Evolutionary conservation across 2,888 invertebrate species (phyloP).

Genomic region (Tetrapedia diversipes): DNA sequence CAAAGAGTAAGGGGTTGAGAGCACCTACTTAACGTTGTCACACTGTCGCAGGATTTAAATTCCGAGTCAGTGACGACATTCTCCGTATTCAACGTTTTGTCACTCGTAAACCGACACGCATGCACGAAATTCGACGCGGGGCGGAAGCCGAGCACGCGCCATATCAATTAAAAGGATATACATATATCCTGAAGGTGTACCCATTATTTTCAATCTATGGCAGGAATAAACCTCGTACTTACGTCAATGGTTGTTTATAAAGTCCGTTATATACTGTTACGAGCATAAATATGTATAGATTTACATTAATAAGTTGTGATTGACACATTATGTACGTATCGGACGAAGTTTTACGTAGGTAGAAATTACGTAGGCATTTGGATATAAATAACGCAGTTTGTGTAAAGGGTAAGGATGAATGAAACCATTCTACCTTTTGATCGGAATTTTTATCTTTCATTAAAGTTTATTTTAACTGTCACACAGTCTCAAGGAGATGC

Average conservation of each 20-base stretch:
- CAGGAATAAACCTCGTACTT: constrained; percentile 19
- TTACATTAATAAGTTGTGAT: not conserved
- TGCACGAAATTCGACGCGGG: constrained; percentile 49
- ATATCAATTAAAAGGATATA: constrained; percentile 54
- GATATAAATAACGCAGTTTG: constrained; percentile 12
- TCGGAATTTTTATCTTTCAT: constrained; percentile 48
- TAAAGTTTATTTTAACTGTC: constrained; percentile 37
- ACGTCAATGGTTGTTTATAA: constrained; percentile 21
- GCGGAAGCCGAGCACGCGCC: constrained; percentile 57
- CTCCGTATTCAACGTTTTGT: constrained; percentile 56
- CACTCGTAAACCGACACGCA: constrained; percentile 41
- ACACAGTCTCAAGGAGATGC: constrained; percentile 9
- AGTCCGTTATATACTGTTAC: not conserved
- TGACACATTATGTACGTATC: not conserved
- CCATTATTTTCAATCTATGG: constrained; percentile 32
- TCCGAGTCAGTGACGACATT: constrained; percentile 67
- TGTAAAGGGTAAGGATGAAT: constrained; percentile 12
- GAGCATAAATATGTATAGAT: constrained; percentile 13
- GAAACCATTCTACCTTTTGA: constrained; percentile 6
- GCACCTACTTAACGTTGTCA: constrained; percentile 57
- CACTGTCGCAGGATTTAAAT: constrained; percentile 63
- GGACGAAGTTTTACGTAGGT: not conserved
- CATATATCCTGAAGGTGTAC: constrained; percentile 34
- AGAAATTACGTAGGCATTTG: constrained; percentile 4
- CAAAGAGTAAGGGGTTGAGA: constrained; percentile 56